Conservation (phyloP, 2,888 invertebrate species). For the Lypha dubia region DNA sequence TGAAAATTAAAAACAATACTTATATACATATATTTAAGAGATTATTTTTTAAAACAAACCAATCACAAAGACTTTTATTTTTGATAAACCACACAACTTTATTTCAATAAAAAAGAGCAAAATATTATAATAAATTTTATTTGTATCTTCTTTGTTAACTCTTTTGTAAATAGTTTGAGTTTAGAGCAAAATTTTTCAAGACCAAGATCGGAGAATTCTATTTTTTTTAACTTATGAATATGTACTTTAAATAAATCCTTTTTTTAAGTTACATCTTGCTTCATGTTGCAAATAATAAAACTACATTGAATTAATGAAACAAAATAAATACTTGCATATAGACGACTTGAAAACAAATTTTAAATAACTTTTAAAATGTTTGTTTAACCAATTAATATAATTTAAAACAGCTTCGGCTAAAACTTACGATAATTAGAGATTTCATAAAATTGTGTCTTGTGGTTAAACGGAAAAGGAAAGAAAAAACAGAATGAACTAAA, state of each 20-base stretch:
- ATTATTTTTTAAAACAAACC: constrained; percentile 31
- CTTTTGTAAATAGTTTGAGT: constrained; percentile 72
- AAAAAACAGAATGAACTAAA: constrained; percentile 58
- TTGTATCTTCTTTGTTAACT: constrained; percentile 26
- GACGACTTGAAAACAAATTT: constrained; percentile 16
- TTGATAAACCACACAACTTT: constrained; percentile 62
- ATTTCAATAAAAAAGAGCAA: constrained; percentile 10
- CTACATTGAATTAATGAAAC: not conserved
- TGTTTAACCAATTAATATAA: constrained; percentile 21
- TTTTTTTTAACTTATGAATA: too few species aligned
- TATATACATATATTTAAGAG: constrained; percentile 41
- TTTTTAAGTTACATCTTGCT: not conserved
- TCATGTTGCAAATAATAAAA: constrained; percentile 7
- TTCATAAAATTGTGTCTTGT: constrained; percentile 43
- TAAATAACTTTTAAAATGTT: constrained; percentile 39
- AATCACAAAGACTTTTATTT: constrained; percentile 43
- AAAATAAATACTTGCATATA: constrained; percentile 10
- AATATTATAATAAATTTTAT: not conserved
- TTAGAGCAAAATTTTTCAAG: constrained; percentile 54
- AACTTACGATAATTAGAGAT: constrained; percentile 22
- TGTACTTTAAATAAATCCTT: not conserved
- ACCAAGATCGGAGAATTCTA: constrained; percentile 50
- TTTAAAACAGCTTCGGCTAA: constrained; percentile 40
- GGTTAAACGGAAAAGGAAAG: constrained; percentile 30
- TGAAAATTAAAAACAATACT: constrained; percentile 9